Evolutionary conservation across 2,113 vertebrate species (phyloP).

Genomic region (Halichoeres trimaculatus): DNA sequence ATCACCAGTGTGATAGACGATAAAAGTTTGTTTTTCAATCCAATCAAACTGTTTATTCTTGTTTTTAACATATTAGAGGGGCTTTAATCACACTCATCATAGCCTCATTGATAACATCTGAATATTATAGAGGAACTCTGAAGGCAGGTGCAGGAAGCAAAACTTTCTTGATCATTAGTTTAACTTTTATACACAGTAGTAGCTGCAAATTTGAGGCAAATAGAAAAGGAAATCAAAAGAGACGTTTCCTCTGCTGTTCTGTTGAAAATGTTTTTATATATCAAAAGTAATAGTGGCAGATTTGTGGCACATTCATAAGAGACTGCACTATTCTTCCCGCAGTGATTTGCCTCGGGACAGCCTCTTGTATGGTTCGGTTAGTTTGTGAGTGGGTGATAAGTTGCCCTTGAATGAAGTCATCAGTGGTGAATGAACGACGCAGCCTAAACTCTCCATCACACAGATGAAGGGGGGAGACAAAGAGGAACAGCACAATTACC

Average conservation of each 20-base stretch:
- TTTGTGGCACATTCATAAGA: slow-evolving; percentile 51
- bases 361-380: slow-evolving; percentile 69
- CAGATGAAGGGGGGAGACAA: slow-evolving; percentile 81
- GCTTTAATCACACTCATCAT: slow-evolving; percentile 22
- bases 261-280: slow-evolving; percentile 40
- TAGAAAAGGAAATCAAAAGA: slow-evolving; percentile 5
- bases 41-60: slow-evolving; percentile 36
- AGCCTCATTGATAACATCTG: neutral
- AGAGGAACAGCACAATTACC: slow-evolving; percentile 78
- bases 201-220: slow-evolving; percentile 2
- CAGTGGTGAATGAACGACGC: slow-evolving; percentile 80
- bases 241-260: slow-evolving; percentile 10
- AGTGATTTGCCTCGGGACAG: slow-evolving; percentile 70
- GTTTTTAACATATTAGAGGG: slow-evolving; percentile 20
- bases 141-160: neutral
- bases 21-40: slow-evolving; percentile 20
- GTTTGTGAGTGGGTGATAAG: slow-evolving; percentile 81
- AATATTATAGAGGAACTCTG: neutral
- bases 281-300: slow-evolving; percentile 24
- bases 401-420: slow-evolving; percentile 83
- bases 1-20: slow-evolving; percentile 36
- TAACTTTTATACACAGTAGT: slow-evolving; percentile 1
- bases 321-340: slow-evolving; percentile 51
- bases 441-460: slow-evolving; percentile 82
- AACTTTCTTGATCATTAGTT: neutral